Conservation (phyloP, 1,140 invertebrate species). For the Coelopa frigida region DNA sequence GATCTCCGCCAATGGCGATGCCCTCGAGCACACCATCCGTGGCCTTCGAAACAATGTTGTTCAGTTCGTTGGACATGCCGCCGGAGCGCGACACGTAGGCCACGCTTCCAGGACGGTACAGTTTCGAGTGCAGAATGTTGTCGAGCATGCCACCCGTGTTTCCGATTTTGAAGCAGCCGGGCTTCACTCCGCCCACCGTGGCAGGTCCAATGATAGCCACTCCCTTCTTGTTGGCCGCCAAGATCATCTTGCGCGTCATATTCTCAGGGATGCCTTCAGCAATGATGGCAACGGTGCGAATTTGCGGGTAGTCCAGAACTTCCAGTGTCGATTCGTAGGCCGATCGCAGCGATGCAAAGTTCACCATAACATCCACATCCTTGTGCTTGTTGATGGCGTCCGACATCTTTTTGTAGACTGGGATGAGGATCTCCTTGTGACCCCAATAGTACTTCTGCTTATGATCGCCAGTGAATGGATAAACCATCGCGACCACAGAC, state of each 20-base stretch:
- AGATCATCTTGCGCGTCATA: constrained; percentile 90
- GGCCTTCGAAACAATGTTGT: constrained; percentile 96
- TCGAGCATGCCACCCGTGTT: constrained; percentile 99
- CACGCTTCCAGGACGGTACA: constrained; percentile 93
- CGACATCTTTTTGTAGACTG: constrained; percentile 95
- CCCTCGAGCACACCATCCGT: constrained; percentile 98
- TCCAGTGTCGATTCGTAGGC: constrained; percentile 97
- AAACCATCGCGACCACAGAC: constrained; percentile 91
- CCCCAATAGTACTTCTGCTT: constrained; percentile 99
- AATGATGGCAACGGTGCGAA: constrained; percentile 96
- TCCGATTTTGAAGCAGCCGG: constrained; percentile 98
- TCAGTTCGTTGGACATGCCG: constrained; percentile 99
- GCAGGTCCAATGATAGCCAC: constrained; percentile 93
- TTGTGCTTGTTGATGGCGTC: constrained; percentile 93
- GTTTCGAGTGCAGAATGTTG: constrained; percentile 95
- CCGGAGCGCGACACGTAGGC: constrained; percentile 98
- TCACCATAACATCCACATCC: constrained; percentile 95
- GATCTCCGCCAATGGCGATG: constrained; percentile 98
- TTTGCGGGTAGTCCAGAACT: constrained; percentile 80
- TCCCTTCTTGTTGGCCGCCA: constrained; percentile 69
- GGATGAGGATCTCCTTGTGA: constrained; percentile 92
- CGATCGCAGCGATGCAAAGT: constrained; percentile 95
- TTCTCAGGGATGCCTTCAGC: constrained; percentile 99
- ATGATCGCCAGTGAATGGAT: constrained; percentile 98
- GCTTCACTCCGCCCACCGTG: constrained; percentile 96